phyloP scores from a whole-genome alignment of 2,113 vertebrate genomes.

The Istiophorus platypterus region DNA sequence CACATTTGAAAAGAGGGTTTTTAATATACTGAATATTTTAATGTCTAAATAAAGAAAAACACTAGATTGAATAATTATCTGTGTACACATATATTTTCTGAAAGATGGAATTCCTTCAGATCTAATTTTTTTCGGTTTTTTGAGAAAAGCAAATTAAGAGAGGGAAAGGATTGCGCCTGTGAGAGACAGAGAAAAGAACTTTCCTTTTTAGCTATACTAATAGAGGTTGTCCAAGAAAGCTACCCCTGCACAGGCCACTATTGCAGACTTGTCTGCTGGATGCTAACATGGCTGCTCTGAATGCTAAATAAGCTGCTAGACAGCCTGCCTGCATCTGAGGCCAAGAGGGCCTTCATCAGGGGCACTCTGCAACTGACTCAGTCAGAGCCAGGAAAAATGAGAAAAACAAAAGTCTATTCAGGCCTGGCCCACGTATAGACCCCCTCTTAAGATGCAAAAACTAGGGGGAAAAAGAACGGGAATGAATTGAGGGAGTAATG shows the following conservation, averaged over 20 bases:
- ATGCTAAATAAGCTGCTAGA: conserved; percentile 92
- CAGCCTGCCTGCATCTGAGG: conserved; percentile 82
- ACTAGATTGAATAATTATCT: not conserved
- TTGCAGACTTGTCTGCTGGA: conserved; percentile 45
- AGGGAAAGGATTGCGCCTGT: not conserved
- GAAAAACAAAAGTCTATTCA: conserved; percentile 98
- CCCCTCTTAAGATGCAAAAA: conserved; percentile 79
- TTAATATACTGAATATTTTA: not conserved
- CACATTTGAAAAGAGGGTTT: not conserved
- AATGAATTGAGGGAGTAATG: conserved; percentile 70
- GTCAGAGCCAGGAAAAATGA: conserved; percentile 93
- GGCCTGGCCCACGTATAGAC: conserved; percentile 87
- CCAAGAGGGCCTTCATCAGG: conserved; percentile 88
- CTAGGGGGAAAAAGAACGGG: conserved; percentile 75
- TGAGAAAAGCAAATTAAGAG: not conserved
- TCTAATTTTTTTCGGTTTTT: conserved; percentile 5
- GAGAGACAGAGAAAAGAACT: not conserved
- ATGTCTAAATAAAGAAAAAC: not conserved
- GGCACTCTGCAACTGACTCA: conserved; percentile 93
- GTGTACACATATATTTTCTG: not conserved
- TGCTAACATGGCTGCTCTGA: conserved; percentile 81
- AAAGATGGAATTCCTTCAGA: not conserved
- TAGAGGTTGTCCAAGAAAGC: conserved; percentile 49
- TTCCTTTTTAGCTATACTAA: conserved; percentile 16
- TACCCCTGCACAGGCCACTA: conserved; percentile 34